These are phyloP conservation scores for Sinocyclocheilus grahami DNA, from an alignment of 2,113 vertebrate genomes.

Conservation along the genomic window DNA sequence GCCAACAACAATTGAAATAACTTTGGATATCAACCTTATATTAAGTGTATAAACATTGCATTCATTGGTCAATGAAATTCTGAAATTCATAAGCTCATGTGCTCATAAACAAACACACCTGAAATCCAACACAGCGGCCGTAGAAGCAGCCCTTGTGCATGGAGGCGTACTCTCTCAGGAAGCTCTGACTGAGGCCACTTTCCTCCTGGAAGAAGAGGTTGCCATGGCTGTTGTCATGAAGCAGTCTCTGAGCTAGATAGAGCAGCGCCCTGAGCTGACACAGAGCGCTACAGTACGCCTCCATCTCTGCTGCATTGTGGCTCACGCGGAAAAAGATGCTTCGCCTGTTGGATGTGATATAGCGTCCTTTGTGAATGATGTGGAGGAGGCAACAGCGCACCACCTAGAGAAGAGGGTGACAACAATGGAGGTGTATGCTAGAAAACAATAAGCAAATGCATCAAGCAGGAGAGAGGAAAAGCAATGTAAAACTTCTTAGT, in stretches of 20 bases:
- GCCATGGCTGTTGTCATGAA: constrained; percentile 81
- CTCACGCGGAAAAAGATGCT: constrained; percentile 88
- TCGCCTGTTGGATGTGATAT: constrained; percentile 84
- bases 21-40: neutral
- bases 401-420: constrained; percentile 65
- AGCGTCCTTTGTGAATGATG: constrained; percentile 87
- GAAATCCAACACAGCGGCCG: constrained; percentile 90
- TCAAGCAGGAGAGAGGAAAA: neutral
- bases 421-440: constrained; percentile 48
- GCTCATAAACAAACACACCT: constrained; percentile 72
- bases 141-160: constrained; percentile 95
- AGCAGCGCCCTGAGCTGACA: constrained; percentile 87
- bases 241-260: constrained; percentile 85
- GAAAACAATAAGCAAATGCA: neutral
- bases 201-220: constrained; percentile 86
- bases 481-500: neutral
- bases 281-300: constrained; percentile 86
- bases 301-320: constrained; percentile 86
- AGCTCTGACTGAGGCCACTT: constrained; percentile 79
- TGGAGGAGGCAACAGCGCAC: constrained; percentile 86
- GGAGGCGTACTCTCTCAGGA: constrained; percentile 83
- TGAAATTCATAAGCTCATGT: neutral
- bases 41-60: neutral
- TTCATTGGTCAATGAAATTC: neutral
- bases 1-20: neutral